Evolutionary conservation across 2,888 invertebrate species (phyloP).

Genomic region (Hybos culiciformis): DNA sequence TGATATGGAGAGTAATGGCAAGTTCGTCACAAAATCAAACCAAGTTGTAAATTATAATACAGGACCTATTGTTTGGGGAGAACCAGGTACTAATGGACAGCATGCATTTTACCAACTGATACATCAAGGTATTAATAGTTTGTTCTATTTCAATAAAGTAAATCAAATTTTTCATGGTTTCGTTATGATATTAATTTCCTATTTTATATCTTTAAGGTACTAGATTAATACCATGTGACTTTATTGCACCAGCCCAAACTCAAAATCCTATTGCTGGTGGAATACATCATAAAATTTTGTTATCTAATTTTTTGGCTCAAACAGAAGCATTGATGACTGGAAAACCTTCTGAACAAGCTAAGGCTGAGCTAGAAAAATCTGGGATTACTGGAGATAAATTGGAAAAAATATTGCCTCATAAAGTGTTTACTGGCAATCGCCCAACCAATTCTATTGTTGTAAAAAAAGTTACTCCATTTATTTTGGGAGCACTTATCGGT

Average conservation of each 20-base stretch:
- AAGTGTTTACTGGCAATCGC: conserved; percentile 91
- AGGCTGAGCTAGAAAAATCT: conserved; percentile 63
- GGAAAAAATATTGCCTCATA: conserved; percentile 78
- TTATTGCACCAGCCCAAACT: conserved; percentile 83
- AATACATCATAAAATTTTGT: conserved; percentile 82
- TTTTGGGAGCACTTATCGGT: conserved; percentile 86
- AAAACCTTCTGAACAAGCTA: conserved; percentile 45
- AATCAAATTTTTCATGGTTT: too few species aligned
- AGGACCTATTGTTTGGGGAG: conserved; percentile 50
- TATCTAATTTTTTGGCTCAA: conserved; percentile 96
- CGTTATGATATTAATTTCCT: too few species aligned
- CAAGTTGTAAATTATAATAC: conserved; percentile 35
- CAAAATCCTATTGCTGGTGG: conserved; percentile 75
- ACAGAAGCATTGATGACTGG: conserved; percentile 94
- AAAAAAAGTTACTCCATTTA: conserved; percentile 83
- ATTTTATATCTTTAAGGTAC: too few species aligned
- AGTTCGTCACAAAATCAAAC: conserved; percentile 68
- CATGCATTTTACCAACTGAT: conserved; percentile 99
- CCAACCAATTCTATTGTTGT: conserved; percentile 96
- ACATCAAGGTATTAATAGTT: too few species aligned
- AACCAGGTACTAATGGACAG: conserved; percentile 98
- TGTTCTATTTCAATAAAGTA: too few species aligned
- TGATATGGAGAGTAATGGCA: conserved; percentile 99
- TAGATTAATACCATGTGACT: conserved; percentile 87
- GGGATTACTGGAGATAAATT: conserved; percentile 62